Base-by-base conservation (phyloP, 2,888 invertebrate genomes). In the Drosophila nigritarsus region DNA sequence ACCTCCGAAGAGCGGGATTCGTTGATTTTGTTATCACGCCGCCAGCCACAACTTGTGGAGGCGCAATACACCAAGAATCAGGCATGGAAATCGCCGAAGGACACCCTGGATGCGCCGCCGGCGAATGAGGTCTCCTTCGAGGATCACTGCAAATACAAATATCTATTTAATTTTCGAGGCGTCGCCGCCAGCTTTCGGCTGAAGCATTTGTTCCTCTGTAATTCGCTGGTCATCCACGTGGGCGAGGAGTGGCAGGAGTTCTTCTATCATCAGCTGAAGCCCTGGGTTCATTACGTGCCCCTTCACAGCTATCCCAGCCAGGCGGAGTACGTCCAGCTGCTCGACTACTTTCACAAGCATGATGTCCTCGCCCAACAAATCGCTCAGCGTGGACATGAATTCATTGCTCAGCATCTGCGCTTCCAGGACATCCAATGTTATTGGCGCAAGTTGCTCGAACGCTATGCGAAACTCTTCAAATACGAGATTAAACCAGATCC, bases 11-110 rank as follows among this genome's bases (percentile, higher is more conserved):
- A 99, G 93, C 94, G 99, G 74, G 99, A 99, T 93, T 95, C 97
- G 32, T 93, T 99, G 36, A 94, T 99, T 75, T 93, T 97, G 59
- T 93, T 99, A n/a, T 96, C 97, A 27, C 94, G 97, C 67, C 94
- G 94, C 63, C 92, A 94, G 30, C 96, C 97, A 1, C 94, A 96
- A 3, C 93, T 99, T 27, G 96, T 97, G 1, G 97, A 99, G 94
- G 99, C 99, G 1, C 95, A 96, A 79, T 99, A 99, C 91, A 99
- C 99, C 0, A 99, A 98, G 93, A 99, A 99, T 93, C 99, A 99
- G 94, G 99, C 99, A 0, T 99, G 99, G 99, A 99, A 97, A 93
- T 98, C 98, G 7, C 96, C 97, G 77, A 95, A 98, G 96, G 99
- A 99, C 90, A 99, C 99, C 0, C 94, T 99, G 13, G 94, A 96